Evolutionary conservation across 2,797 vertebrate genomes (phyloP).

Genomic region (Phaenicophaeus curvirostris): DNA sequence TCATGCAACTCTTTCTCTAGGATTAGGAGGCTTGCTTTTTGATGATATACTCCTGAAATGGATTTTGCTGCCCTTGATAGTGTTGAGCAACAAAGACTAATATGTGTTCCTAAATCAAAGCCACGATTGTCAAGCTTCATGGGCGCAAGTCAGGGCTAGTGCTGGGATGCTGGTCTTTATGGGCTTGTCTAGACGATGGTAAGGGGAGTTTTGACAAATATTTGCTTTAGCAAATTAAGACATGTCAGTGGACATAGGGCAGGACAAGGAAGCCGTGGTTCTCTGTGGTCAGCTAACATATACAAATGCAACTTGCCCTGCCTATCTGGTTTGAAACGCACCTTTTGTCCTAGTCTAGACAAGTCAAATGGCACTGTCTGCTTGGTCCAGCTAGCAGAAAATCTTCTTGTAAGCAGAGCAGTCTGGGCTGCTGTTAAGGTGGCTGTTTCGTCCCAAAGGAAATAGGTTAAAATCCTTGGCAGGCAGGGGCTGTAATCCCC

Average conservation of each 20-base stretch:
- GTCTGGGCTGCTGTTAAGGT: neutral
- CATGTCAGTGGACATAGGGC: neutral
- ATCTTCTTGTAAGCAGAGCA: neutral
- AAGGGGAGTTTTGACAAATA: neutral
- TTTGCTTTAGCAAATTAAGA: neutral
- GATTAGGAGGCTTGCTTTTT: neutral
- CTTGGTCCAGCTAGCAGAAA: neutral
- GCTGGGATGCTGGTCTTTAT: neutral
- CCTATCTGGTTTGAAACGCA: neutral
- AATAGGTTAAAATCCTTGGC: neutral
- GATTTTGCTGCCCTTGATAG: neutral
- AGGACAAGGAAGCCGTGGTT: neutral
- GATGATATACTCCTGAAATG: neutral
- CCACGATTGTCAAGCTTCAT: neutral
- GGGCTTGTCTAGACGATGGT: neutral
- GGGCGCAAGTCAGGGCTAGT: neutral
- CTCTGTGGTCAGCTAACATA: neutral
- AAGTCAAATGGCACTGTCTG: constrained; percentile 3
- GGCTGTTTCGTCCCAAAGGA: neutral
- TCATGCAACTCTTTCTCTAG: neutral
- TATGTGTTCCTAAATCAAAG: neutral
- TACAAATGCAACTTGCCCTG: neutral
- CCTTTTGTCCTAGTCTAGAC: constrained; percentile 29
- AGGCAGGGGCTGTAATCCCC: neutral
- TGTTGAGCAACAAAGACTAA: neutral